These are phyloP conservation scores for Spea hammondii DNA, from an alignment of 2,797 vertebrate species.

Conservation along the genomic window DNA sequence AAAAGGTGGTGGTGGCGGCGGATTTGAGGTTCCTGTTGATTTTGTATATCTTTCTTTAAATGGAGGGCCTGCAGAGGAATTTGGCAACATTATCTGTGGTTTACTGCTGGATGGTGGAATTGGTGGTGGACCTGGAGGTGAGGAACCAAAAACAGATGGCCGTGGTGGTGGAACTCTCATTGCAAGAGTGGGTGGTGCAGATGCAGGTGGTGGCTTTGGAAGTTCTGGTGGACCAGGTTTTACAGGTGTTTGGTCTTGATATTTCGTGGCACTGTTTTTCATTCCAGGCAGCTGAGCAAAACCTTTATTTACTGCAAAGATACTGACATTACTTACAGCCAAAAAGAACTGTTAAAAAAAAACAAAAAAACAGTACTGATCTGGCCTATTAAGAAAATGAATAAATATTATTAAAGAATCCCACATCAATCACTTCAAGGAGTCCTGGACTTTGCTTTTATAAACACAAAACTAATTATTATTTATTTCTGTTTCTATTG, in stretches of 20 bases:
- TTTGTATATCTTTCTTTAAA: conserved; percentile 64
- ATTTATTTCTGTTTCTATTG: no score
- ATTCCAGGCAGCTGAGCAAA: conserved; percentile 67
- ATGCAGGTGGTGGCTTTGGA: conserved; percentile 48
- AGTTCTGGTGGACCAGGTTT: conserved; percentile 55
- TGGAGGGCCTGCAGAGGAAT: conserved; percentile 61
- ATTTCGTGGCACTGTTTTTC: conserved; percentile 72
- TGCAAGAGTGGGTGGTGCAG: conserved; percentile 53
- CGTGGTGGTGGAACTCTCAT: conserved; percentile 55
- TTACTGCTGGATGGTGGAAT: conserved; percentile 62
- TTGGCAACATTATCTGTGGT: conserved; percentile 58
- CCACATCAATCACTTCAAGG: no score
- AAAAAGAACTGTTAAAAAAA: no score
- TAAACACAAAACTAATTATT: no score
- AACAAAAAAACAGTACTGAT: no score
- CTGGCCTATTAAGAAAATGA: no score
- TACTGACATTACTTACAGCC: background rate
- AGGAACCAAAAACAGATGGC: conserved; percentile 58
- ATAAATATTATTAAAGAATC: no score
- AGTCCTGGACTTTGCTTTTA: no score
- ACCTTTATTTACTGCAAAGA: conserved; percentile 65
- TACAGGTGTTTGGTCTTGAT: conserved; percentile 54
- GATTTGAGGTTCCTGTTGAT: conserved; percentile 31
- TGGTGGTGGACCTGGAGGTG: conserved; percentile 65
- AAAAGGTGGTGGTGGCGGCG: conserved; percentile 63